phyloP scores from a whole-genome alignment of 2,888 invertebrate species.

The Phalera bucephala region DNA sequence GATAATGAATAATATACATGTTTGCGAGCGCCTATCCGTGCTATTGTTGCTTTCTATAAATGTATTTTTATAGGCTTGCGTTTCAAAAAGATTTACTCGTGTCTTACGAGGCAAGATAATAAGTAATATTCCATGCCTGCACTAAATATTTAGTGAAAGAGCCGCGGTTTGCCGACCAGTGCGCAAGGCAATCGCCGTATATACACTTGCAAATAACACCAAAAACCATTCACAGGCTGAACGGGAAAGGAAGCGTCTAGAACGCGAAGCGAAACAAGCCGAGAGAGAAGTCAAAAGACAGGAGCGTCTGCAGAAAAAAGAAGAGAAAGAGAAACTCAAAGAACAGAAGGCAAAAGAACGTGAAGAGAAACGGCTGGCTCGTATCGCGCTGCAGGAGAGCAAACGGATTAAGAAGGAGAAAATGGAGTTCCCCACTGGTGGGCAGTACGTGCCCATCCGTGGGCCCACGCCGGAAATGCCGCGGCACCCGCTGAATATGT shows the following conservation, averaged over 20 bases:
- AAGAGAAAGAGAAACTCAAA: constrained; percentile 73
- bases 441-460: constrained; percentile 37
- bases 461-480: constrained; percentile 22
- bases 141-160: too few species aligned
- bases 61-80: too few species aligned
- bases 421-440: constrained; percentile 37
- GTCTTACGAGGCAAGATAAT: too few species aligned
- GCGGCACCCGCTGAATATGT: constrained; percentile 26
- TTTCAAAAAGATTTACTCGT: too few species aligned
- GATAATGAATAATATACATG: too few species aligned
- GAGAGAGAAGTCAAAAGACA: constrained; percentile 75
- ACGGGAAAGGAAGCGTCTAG: constrained; percentile 80
- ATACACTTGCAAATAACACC: too few species aligned
- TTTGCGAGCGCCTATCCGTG: too few species aligned
- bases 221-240: constrained; percentile 55
- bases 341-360: constrained; percentile 75
- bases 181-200: too few species aligned
- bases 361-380: constrained; percentile 70
- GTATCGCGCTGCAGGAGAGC: constrained; percentile 68
- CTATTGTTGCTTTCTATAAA: too few species aligned
- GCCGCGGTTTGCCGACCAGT: too few species aligned
- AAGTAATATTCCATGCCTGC: too few species aligned
- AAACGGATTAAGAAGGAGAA: constrained; percentile 68
- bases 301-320: constrained; percentile 75
- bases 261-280: constrained; percentile 74